Base-by-base conservation (phyloP, 2,113 vertebrate species). In the Albula glossodonta region DNA sequence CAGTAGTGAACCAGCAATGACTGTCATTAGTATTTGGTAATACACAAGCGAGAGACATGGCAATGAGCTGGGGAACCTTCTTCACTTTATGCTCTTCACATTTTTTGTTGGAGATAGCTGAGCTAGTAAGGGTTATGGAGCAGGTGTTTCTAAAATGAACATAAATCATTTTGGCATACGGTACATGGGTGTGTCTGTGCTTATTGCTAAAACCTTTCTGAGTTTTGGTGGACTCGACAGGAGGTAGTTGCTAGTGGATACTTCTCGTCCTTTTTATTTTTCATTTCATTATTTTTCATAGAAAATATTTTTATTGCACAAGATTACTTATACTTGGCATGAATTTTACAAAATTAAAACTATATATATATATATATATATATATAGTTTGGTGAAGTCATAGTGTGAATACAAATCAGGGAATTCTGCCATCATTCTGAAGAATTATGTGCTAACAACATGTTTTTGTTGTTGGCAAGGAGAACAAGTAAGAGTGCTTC, bases 1-100 rank as follows among this genome's bases (percentile, higher is more conserved):
- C 87, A 88, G 88, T 86, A 60, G 86, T 90, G 89, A 92, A 89
- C 90, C 90, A 91, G 87, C 88, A 91, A 86, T 31, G 87, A 87
- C 88, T 25, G 53, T 9, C n/a, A 31, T 25, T 31, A 31, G 70
- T n/a, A 66, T 3, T 4, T 66, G 60, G 17, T 66, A 22, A 15
- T 66, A 60, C 56, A 60, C 56, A 60, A 60, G 11, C 1, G 31
- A 41, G 31, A 41, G 31, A 41, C 31, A 15, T 15, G 12, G 57
- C 57, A 60, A 15, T 60, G 7, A 22, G 31, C 31, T 41, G 60
- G 60, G 60, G 17, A 5, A 12, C 56, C 56, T 60, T 66, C 3
- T 19, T 15, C 17, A 66, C 17, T 60, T 60, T 12, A 3, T 60
- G 17, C 13, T 56, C 56, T 60, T 3, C 11, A 60, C 17, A 66